Evolutionary conservation across 2,113 vertebrate genomes (phyloP).

Genomic region (Bufo bufo): DNA sequence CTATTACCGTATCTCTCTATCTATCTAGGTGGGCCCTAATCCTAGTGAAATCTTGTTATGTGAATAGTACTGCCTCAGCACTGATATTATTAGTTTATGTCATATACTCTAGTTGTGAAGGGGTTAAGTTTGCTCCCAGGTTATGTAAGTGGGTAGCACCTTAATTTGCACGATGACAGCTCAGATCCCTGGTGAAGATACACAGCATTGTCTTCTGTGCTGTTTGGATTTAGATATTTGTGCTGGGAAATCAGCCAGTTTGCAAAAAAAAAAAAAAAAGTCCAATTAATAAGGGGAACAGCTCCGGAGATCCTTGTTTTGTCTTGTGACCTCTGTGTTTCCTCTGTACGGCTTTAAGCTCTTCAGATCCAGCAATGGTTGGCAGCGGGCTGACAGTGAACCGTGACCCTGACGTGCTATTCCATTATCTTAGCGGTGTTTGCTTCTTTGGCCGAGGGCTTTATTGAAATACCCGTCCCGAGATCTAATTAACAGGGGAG

Average conservation of each 20-base stretch:
- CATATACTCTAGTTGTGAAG: not conserved
- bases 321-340: conserved; percentile 42
- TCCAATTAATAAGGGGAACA: conserved; percentile 46
- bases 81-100: no score
- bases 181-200: conserved; percentile 1
- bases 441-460: conserved; percentile 15
- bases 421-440: conserved; percentile 30
- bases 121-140: not conserved
- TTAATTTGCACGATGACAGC: conserved; percentile 19
- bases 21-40: no score
- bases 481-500: conserved; percentile 54
- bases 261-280: conserved; percentile 21
- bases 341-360: conserved; percentile 24
- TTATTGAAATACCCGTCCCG: conserved; percentile 25
- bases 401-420: conserved; percentile 28
- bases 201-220: conserved; percentile 8
- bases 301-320: conserved; percentile 33
- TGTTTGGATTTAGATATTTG: conserved; percentile 29
- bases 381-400: conserved; percentile 30
- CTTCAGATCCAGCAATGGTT: conserved; percentile 10
- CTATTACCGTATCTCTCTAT: no score
- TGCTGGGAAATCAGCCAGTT: conserved; percentile 52
- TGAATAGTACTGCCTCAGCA: no score
- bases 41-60: no score
- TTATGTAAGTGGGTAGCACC: not conserved